Base-by-base conservation (phyloP, 2,888 invertebrate species). In the Dynastes tityus region DNA sequence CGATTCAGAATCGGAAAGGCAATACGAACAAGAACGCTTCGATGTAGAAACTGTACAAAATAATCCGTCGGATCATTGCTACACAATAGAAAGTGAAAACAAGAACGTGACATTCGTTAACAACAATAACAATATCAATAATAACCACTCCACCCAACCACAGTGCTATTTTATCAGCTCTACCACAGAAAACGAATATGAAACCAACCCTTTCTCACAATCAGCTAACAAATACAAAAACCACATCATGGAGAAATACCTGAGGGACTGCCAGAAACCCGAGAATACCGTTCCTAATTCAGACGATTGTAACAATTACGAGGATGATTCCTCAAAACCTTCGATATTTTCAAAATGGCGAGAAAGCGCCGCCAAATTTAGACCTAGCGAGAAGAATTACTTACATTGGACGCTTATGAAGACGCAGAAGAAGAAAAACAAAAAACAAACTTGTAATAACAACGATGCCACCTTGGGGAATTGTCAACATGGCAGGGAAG, bases 261-360 rank as follows among this genome's bases (percentile, higher is more conserved):
- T 91, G 82, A 87, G 90, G 40, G 91, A 91, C 79, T 88, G 88
- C 77, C 88, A 88, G 74, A 84, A 87, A 80, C 85, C 86, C 0
- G 84, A 85, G 53, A 81, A 83, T 74, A 71, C 74, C 2, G 29
- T 81, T 55, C 37, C 75, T 55, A 79, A 68, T 53, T 67, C 67
- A 0, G 64, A 51, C 16, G 77, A 79, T n/a, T 61, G 71, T 70
- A 80, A 77, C 51, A 80, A 80, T 76, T 73, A 80, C 53, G 81
- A 82, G 29, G 82, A 80, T 27, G 86, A 84, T 70, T 80, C 82
- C 9, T 85, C 82, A 11, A 87, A 87, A 76, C 92, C 92, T 2
- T 90, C 93, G 55, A 91, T 94, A 85, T 90, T 95, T 13, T 92
- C 93, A 63, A 94, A 94, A 85, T 95, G 95, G 95, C 87, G 94